Evolutionary conservation across 1,140 invertebrate genomes (phyloP).

Genomic region (Druon quercuslanigerum): DNA sequence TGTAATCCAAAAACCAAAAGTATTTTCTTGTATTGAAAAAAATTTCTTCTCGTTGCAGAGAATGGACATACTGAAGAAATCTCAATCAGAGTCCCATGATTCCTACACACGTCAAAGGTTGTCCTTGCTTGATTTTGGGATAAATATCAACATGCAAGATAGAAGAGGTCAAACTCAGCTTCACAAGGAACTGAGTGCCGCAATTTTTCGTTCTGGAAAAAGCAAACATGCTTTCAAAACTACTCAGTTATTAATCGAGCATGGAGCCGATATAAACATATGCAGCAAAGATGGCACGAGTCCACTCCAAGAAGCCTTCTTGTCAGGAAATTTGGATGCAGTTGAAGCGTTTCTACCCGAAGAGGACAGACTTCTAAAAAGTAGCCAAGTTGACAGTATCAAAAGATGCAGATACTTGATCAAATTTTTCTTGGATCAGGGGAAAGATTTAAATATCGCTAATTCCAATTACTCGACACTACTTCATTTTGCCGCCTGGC

Average conservation of each 20-base stretch:
- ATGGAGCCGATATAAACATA: slow-evolving; percentile 4
- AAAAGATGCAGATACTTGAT: slow-evolving; percentile 11
- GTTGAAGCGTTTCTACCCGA: slow-evolving; percentile 1
- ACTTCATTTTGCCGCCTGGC: background rate
- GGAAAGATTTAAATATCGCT: background rate
- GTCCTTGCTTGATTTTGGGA: background rate
- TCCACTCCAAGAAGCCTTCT: background rate
- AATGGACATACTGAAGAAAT: background rate
- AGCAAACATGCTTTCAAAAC: slow-evolving; percentile 7
- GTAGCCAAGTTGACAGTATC: background rate
- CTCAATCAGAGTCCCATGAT: background rate
- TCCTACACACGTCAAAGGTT: slow-evolving; percentile 2
- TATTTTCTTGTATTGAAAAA: no score
- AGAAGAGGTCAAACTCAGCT: slow-evolving; percentile 16
- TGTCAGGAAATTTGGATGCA: background rate
- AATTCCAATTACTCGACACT: slow-evolving; percentile 10
- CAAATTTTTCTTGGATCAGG: slow-evolving; percentile 1
- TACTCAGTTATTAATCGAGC: background rate
- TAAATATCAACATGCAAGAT: background rate
- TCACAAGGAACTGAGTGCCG: slow-evolving; percentile 3
- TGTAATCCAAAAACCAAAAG: no score
- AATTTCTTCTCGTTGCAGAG: background rate
- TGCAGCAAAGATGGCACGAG: background rate
- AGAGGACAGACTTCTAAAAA: background rate
- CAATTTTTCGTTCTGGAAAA: background rate